phyloP scores from a whole-genome alignment of 1,140 invertebrate genomes.

The Parapsyche elsis region DNA sequence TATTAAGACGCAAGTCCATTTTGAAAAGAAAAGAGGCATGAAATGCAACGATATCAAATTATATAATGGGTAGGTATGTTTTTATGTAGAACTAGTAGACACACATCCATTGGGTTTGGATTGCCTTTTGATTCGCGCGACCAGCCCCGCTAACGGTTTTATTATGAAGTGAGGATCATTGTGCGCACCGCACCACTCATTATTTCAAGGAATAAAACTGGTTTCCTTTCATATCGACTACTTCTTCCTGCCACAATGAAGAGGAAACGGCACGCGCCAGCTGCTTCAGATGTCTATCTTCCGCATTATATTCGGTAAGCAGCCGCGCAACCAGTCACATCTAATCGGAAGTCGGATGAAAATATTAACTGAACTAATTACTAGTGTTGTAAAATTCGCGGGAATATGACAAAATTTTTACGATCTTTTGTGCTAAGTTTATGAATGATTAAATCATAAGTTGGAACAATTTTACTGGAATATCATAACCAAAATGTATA shows the following conservation, averaged over 20 bases:
- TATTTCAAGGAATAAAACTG: slow-evolving; percentile 54
- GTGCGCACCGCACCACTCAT: slow-evolving; percentile 37
- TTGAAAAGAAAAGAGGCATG: neutral
- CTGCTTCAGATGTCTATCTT: slow-evolving; percentile 51
- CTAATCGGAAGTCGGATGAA: neutral
- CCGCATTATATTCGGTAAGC: neutral
- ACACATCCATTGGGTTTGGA: slow-evolving; percentile 17
- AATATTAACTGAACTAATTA: neutral
- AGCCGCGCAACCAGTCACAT: neutral
- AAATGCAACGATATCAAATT: neutral
- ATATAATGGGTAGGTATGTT: neutral
- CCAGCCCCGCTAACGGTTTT: slow-evolving; percentile 54
- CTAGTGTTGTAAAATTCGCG: too few relatives aligned
- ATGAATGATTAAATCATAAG: too few relatives aligned
- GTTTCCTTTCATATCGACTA: slow-evolving; percentile 49
- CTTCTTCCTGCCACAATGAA: slow-evolving; percentile 50
- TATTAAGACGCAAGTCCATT: too few relatives aligned
- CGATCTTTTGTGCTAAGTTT: too few relatives aligned
- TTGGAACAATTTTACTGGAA: too few relatives aligned
- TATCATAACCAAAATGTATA: too few relatives aligned
- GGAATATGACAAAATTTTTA: too few relatives aligned
- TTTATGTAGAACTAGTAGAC: neutral
- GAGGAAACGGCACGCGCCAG: slow-evolving; percentile 56
- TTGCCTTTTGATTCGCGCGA: slow-evolving; percentile 49
- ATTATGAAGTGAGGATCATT: slow-evolving; percentile 54